Evolutionary conservation across 2,797 vertebrate genomes (phyloP).

Genomic region (Ceyx erithaca): DNA sequence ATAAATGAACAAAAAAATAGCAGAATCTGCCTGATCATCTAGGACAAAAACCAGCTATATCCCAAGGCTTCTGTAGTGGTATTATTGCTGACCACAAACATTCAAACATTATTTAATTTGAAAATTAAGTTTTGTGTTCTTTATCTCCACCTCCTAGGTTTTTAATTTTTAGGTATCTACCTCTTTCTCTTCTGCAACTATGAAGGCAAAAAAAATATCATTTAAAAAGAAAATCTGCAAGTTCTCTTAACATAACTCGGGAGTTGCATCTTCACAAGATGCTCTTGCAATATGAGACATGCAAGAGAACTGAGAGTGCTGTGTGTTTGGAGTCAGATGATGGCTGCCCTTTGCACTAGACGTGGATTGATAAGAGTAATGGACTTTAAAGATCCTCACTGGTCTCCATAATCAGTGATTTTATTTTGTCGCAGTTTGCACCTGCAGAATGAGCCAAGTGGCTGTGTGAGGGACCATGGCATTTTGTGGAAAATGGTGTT

Average conservation of each 20-base stretch:
- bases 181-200: not conserved
- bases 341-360: not conserved
- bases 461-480: accelerated
- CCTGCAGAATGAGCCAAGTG: not conserved
- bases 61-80: not conserved
- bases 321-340: not conserved
- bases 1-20: not conserved
- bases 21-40: not conserved
- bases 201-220: not conserved
- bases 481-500: not conserved
- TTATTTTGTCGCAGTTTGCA: not conserved
- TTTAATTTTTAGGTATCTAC: not conserved
- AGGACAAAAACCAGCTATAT: not conserved
- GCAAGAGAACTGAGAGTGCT: not conserved
- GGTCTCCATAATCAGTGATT: not conserved
- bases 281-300: not conserved
- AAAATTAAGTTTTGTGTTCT: not conserved
- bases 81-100: not conserved
- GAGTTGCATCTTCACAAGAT: not conserved
- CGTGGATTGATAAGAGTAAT: not conserved
- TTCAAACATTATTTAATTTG: not conserved
- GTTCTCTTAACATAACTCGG: not conserved
- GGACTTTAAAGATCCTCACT: not conserved
- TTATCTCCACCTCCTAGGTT: not conserved
- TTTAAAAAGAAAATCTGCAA: not conserved